Conservation (phyloP, 2,113 vertebrate genomes). For the Scopus umbretta region DNA sequence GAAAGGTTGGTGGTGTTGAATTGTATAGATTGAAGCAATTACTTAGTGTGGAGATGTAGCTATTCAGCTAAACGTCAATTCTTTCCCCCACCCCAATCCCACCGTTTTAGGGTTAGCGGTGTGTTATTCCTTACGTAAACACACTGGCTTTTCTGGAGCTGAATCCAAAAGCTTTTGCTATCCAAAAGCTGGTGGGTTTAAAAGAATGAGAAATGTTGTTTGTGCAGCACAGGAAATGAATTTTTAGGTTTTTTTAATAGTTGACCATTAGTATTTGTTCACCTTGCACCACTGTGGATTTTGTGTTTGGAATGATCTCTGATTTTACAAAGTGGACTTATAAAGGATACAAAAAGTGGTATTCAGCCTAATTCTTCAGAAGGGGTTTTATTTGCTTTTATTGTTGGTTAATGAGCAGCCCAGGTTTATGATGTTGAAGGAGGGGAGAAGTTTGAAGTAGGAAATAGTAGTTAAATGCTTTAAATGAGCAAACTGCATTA, state of each 20-base stretch:
- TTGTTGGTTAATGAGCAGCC: neutral
- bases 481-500: neutral
- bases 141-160: neutral
- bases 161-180: neutral
- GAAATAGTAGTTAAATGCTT: neutral
- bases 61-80: neutral
- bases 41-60: no score
- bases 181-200: neutral
- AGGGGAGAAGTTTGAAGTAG: neutral
- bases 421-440: neutral
- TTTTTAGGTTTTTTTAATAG: neutral
- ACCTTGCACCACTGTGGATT: neutral
- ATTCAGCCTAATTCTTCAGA: neutral
- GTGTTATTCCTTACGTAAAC: neutral
- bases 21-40: neutral
- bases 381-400: neutral
- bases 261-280: neutral
- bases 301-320: neutral
- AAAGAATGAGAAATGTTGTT: neutral
- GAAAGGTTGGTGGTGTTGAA: neutral
- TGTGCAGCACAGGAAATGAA: neutral
- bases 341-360: neutral
- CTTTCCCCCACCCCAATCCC: neutral
- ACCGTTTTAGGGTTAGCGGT: rapidly evolving
- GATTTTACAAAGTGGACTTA: neutral